phyloP scores from a whole-genome alignment of 1,140 invertebrate species.

The Drosophila kepulauana region DNA sequence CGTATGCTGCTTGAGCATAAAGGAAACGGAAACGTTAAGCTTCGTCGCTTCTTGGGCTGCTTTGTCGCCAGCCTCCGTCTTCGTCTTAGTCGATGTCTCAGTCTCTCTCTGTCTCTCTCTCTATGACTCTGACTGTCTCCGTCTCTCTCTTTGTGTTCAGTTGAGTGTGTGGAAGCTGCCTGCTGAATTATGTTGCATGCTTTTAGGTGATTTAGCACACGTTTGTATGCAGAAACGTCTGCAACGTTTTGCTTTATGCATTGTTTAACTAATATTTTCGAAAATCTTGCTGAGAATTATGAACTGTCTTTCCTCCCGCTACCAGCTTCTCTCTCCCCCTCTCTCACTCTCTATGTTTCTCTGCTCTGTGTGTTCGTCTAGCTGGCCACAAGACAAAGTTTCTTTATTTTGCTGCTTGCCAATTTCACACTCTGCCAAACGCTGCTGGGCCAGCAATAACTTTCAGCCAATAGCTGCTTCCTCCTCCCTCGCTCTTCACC shows the following conservation, averaged over 20 bases:
- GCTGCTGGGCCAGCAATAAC: slow-evolving; percentile 71
- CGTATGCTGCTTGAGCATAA: slow-evolving; percentile 69
- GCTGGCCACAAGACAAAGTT: slow-evolving; percentile 63
- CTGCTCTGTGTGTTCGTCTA: background rate
- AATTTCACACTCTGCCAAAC: slow-evolving; percentile 82
- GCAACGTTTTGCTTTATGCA: slow-evolving; percentile 80
- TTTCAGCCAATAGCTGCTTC: slow-evolving; percentile 58
- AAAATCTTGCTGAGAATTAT: slow-evolving; percentile 77
- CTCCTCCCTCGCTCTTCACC: background rate
- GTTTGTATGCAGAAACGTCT: slow-evolving; percentile 82
- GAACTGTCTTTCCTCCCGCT: slow-evolving; percentile 48
- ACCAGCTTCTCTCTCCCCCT: slow-evolving; percentile 9
- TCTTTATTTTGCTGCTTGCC: slow-evolving; percentile 78
- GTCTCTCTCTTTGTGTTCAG: background rate
- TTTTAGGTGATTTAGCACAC: slow-evolving; percentile 81
- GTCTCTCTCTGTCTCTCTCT: background rate
- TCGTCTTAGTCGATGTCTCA: slow-evolving; percentile 6
- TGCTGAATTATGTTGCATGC: slow-evolving; percentile 80
- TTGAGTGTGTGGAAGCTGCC: slow-evolving; percentile 58
- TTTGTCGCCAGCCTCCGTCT: slow-evolving; percentile 43
- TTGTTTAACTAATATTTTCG: slow-evolving; percentile 82
- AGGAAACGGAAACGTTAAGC: slow-evolving; percentile 82
- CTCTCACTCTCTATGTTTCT: background rate
- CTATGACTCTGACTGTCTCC: no score
- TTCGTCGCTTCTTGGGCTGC: slow-evolving; percentile 80